Evolutionary conservation across 2,113 vertebrate genomes (phyloP), one percentile per base, ranked within the genome.

Genomic region (Copsychus sechellarum): DNA sequence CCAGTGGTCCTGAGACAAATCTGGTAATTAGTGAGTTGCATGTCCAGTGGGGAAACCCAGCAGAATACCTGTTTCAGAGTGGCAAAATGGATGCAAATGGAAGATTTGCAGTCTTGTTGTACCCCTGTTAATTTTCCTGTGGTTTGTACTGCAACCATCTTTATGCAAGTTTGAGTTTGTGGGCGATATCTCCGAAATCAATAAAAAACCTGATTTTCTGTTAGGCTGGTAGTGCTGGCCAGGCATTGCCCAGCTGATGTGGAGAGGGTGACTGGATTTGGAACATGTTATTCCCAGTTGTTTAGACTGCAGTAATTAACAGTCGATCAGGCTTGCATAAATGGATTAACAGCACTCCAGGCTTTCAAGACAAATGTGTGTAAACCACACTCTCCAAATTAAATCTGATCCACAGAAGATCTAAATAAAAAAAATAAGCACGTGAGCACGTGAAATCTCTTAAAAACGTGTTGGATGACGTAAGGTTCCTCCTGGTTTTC

Each of bases 1-100:
- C 66, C 72, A 90, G 87, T 78, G 86, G 96, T 94, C 93, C 93
- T 95, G 73, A 95, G 93, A 95, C 86, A 87, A 74, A 90, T 92
- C 65, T 50, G 45, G 54, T 96, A 89, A 94, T 97, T 94, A 96
- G 69, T 12, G 57, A 90, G 57, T 18, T 84, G 78, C 33, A 34
- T 50, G 81, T 86, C 76, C 82, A 79, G 60, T 79, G 88, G 93
- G 86, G 43, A 67, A 79, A 90, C 64, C 76, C 90, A 86, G 93
- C 90, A 77, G 54, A 93, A 91, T 83, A 84, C 86, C 90, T 94
- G 90, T 16, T 78, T 77, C 64, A 58, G 45, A 50, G 67, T 33
- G n/a, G 64, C 47, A 78, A 38, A 78, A 54, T 58, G 66, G 72
- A 78, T 53, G 43, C 58, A 73, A 36, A 58, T 43, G 38, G 34